A percentile compares a stretch with the other conserved stretches of the same genome.
Conservation (phyloP, 1,140 invertebrate species). For the Forficula auricularia region DNA sequence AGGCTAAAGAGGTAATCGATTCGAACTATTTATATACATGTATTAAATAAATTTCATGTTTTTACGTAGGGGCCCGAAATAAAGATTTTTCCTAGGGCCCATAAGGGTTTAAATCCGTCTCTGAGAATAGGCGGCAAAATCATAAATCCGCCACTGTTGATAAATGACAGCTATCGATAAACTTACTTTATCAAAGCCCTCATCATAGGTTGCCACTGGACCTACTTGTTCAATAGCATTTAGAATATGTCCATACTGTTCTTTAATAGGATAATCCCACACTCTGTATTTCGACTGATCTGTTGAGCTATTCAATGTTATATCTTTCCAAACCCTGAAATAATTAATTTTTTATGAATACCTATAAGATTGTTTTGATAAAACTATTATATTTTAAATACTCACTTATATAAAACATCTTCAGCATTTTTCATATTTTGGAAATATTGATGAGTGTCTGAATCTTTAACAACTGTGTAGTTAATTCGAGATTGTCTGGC, state of each 20-base stretch:
- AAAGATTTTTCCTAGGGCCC: too few relatives aligned
- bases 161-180: too few relatives aligned
- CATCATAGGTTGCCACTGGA: conserved; percentile 42
- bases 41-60: too few relatives aligned
- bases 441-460: conserved; percentile 68
- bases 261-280: conserved; percentile 84
- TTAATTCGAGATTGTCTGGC: conserved; percentile 74
- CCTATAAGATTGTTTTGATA: too few relatives aligned
- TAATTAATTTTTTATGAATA: not conserved
- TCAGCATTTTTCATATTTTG: conserved; percentile 82
- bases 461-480: conserved; percentile 73
- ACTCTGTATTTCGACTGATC: conserved; percentile 62
- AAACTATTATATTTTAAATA: conserved; percentile 2
- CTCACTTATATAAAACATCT: conserved; percentile 65
- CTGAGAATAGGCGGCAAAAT: too few relatives aligned
- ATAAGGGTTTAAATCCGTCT: too few relatives aligned
- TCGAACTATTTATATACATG: too few relatives aligned
- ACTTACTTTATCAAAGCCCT: conserved; percentile 50
- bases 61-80: too few relatives aligned
- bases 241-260: conserved; percentile 75
- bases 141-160: too few relatives aligned
- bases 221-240: conserved; percentile 61
- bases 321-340: conserved; percentile 69
- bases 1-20: too few relatives aligned
- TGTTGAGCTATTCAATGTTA: conserved; percentile 59